Evolutionary conservation across 1,140 invertebrate genomes (phyloP), one percentile per base, ranked within the genome.

Genomic region (Diabrotica undecimpunctata): DNA sequence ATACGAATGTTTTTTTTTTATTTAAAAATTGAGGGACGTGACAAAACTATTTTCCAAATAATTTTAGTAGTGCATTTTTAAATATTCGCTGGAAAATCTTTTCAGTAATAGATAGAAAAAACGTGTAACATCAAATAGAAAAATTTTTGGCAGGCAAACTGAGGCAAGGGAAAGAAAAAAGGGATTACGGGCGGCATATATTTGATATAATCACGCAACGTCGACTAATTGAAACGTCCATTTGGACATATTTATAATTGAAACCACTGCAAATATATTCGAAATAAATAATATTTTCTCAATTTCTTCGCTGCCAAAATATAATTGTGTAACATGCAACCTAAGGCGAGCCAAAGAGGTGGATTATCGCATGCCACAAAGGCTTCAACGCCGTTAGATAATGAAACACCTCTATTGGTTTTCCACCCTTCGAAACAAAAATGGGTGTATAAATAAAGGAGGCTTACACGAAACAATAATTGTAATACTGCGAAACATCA

Each of bases 211-310:
- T 54, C 66, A 67, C 66, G 66, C 66, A 63, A 67, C 55, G 41
- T 37, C 54, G 9, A 13, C 57, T 67, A 67, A 67, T 67, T 67
- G 66, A 67, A 67, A 67, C 57, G 66, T 67, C 66, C 66, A 64
- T 67, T 64, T 57, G 57, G 66, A 67, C 66, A 60, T 67, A 67
- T 67, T 64, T 67, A 67, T 67, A 67, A 67, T 67, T 67, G 66
- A 61, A 67, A 67, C 61, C 55, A 38, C 51, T 13, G 57, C 61
- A 61, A 67, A 67, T 67, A 64, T 61, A 63, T 67, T 55, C 37
- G 61, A 56, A 62, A 67, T 64, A 67, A 64, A 64, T 67, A 61
- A 37, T 66, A 62, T 62, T 66, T 62, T 62, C 61, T 39, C 61
- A 62, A 62, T 62, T 66, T 58, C 55, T 57, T 58, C 14, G 37